Evolutionary conservation across 2,113 vertebrate genomes (phyloP), one percentile per base, ranked within the genome.

Genomic region (Gambusia affinis): DNA sequence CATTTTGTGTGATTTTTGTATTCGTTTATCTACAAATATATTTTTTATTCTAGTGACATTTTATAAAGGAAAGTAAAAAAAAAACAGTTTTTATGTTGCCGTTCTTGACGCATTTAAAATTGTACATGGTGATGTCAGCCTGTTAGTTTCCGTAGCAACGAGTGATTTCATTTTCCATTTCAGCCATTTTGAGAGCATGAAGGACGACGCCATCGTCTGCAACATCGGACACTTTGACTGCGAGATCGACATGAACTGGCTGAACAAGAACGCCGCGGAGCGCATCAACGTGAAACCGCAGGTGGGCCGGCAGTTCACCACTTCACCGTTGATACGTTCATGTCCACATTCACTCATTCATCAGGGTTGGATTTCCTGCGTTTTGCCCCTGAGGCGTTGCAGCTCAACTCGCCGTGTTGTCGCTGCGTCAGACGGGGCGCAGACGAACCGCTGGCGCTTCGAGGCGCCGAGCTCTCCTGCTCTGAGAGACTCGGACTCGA

Each of bases 151-250:
- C 8, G 29, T 15, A 1, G 28, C 60, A 7, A 30, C 60, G 28
- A 30, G 7, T 31, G 29, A 22, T 37, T 10, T 3, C 54, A 10
- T 64, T 3, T 69, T 33, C 14, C 0, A 31, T 10, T 17, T 2
- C 89, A 99, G 98, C 54, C 98, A 99, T 92, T 99, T 99, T 76
- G 97, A 98, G 83, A 85, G 95, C 76, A 99, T 99, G 98, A 98
- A 99, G 86, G 98, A 99, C 33, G 98, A 99, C 51, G 74, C 97
- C 83, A 97, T 99, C 0, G 96, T 99, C 14, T 99, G 98, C 80
- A 99, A 99, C 88, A 99, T 99, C 4, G 98, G 98, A 37, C 98
- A 99, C 82, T 99, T 99, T 71, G 98, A 99, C 71, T 96, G 97
- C 64, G 98, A 99, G 92, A 96, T 99, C 37, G 98, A 99, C 70